Base-by-base conservation (phyloP, 2,113 vertebrate species). In the Notothenia coriiceps region DNA sequence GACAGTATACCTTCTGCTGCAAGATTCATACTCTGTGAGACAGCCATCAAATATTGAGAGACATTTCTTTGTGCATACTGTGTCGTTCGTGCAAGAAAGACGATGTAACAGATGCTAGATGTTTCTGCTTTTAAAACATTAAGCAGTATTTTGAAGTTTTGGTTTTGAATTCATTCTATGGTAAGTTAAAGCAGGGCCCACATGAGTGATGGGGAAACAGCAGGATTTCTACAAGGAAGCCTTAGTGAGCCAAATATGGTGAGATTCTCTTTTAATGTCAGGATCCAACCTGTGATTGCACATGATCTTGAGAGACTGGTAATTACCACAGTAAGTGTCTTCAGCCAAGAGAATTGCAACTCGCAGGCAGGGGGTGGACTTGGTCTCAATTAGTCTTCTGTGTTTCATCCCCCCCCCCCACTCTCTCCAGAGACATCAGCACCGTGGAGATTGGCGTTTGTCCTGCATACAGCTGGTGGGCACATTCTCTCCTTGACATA, bases 311-410 rank as follows among this genome's bases (percentile, higher is more conserved):
- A 90, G 82, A 89, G 91, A 87, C 86, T 77, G 85, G 54, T 93
- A 93, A 94, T 94, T 93, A 94, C 88, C 74, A 66, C 83, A 79
- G 74, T 57, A 35, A 83, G 88, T 85, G 91, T 94, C 88, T 85
- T 89, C 79, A 87, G 85, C 85, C 62, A 71, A 55, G 59, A 74
- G 89, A 89, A 62, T 76, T 88, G 80, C 83, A 85, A 87, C 82
- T 74, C 47, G 29, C 51, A 82, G 77, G 73, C 86, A 80, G 90
- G 85, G 86, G 92, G 77, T 74, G 78, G 88, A 79, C 87, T 89
- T 85, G 68, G 68, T 91, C 90, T 92, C 91, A 87, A 90, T 93
- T 91, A 93, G 86, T 77, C 81, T 74, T 80, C 85, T 89, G 86
- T 67, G 61, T 91, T 89, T 88, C 87, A 91, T 86, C 85, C 79